Conservation (phyloP, 2,113 vertebrate species). For the Grus americana region DNA sequence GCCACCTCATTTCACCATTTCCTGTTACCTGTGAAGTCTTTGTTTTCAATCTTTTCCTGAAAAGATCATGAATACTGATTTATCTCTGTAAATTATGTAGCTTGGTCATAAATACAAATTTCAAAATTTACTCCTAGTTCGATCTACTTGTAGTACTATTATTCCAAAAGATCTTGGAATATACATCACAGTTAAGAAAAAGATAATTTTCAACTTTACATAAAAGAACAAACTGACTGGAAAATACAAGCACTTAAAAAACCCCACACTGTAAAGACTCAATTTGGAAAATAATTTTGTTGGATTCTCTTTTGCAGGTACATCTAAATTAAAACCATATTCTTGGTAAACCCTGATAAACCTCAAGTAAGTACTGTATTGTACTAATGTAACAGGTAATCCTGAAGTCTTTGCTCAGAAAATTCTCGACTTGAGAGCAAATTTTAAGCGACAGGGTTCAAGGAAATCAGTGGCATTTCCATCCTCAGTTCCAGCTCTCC, state of each 20-base stretch:
- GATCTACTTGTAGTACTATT: not conserved
- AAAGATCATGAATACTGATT: slow-evolving; percentile 55
- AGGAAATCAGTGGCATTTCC: not conserved
- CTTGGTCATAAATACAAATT: slow-evolving; percentile 21
- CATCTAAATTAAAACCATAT: not conserved
- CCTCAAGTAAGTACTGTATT: not conserved
- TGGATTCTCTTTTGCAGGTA: slow-evolving; percentile 7
- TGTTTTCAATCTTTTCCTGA: slow-evolving; percentile 64
- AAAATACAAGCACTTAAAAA: slow-evolving; percentile 19
- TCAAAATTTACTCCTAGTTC: slow-evolving; percentile 1
- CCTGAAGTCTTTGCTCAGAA: not conserved
- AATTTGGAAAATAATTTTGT: not conserved
- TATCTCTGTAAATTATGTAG: slow-evolving; percentile 42
- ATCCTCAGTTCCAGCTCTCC: not conserved
- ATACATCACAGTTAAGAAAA: slow-evolving; percentile 4
- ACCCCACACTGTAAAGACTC: not conserved
- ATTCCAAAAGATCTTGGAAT: slow-evolving; percentile 8
- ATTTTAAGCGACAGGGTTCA: not conserved
- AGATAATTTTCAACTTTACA: slow-evolving; percentile 8
- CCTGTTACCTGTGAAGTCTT: slow-evolving; percentile 55
- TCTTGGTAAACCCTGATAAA: not conserved
- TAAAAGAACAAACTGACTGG: slow-evolving; percentile 66
- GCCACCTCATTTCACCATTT: slow-evolving; percentile 39
- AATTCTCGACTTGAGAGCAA: not conserved
- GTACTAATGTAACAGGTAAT: not conserved